These are phyloP conservation scores for Hydrozoanthus tunicans DNA, from an alignment of 64 coral and sea anemone species.

Conservation along the genomic window DNA sequence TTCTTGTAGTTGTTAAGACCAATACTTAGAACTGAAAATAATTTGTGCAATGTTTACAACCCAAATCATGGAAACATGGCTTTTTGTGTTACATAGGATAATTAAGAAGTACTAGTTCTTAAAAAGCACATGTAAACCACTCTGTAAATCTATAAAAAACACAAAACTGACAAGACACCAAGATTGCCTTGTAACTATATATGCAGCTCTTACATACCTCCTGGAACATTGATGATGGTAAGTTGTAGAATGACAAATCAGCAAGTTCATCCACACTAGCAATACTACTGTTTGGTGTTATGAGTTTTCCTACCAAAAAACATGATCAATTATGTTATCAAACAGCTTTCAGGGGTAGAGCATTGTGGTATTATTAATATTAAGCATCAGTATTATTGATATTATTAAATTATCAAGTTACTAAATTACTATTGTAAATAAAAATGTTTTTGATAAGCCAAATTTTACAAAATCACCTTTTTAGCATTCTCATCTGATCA, in stretches of 20 bases:
- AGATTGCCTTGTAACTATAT: not conserved
- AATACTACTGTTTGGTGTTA: slow-evolving; percentile 24
- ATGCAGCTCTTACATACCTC: not conserved
- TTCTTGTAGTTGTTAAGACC: too few species aligned
- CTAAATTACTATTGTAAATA: too few species aligned
- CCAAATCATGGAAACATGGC: too few species aligned
- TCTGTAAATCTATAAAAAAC: not conserved
- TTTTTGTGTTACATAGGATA: too few species aligned
- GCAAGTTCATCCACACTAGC: slow-evolving; percentile 27
- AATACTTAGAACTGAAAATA: too few species aligned
- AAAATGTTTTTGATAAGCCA: too few species aligned
- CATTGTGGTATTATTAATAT: too few species aligned
- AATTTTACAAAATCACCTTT: too few species aligned
- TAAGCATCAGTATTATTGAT: too few species aligned
- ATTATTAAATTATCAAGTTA: too few species aligned
- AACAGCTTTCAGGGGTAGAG: not conserved
- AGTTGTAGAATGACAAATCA: slow-evolving; percentile 39
- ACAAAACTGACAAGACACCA: not conserved
- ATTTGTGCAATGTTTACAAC: too few species aligned
- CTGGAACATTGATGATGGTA: slow-evolving; percentile 39
- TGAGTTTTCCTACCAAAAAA: not conserved
- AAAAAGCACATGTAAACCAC: not conserved
- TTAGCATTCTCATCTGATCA: too few species aligned
- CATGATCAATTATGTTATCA: not conserved
- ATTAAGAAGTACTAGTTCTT: not conserved